Evolutionary conservation across 1,140 invertebrate genomes (phyloP), one percentile per base, ranked within the genome.

Genomic region (Drosophila orena): DNA sequence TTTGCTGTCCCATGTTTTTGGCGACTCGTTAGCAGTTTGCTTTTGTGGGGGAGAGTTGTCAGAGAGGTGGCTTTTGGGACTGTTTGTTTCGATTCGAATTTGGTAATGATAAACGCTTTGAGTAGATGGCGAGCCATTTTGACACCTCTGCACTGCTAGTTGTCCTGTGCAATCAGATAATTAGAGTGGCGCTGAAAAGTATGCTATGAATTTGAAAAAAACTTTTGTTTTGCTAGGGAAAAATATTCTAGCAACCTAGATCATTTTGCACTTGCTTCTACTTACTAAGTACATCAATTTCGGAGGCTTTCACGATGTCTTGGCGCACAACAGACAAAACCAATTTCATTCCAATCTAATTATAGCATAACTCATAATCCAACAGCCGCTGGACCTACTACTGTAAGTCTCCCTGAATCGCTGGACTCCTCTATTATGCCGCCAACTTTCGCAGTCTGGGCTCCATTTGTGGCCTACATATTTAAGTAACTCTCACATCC

Each of bases 401-500:
- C 8, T 30, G 30, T 0, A 62, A 56, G 20, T 56, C 34, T 10
- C 15, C 35, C 6, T 17, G 10, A 27, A 56, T 46, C 66, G 14
- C 66, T 24, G 34, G n/a, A 15, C 22, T 24, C 30, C 42, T 47
- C 66, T 38, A 68, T 69, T 55, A 69, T 69, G 68, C 37, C 37
- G 5, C 10, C 46, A 10, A 59, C 24, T 20, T 37, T 57, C 12
- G 22, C 22, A 8, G 17, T 14, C 42, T 11, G n/a, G 37, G 37
- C 22, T 14, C 69, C 53, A 70, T 68, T 77, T 76, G 66, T 50
- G 68, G 46, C 71, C 64, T 35, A 71, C 46, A 80, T 80, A 77
- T 73, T 77, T 85, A 85, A 85, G 81, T 81, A 85, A 64, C 72
- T 75, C 40, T 74, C 74, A 74, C 56, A 64, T 74, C 69, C 57